Evolutionary conservation across 2,113 vertebrate genomes (phyloP).

Genomic region (Hypocryptadius cinnamomeus): DNA sequence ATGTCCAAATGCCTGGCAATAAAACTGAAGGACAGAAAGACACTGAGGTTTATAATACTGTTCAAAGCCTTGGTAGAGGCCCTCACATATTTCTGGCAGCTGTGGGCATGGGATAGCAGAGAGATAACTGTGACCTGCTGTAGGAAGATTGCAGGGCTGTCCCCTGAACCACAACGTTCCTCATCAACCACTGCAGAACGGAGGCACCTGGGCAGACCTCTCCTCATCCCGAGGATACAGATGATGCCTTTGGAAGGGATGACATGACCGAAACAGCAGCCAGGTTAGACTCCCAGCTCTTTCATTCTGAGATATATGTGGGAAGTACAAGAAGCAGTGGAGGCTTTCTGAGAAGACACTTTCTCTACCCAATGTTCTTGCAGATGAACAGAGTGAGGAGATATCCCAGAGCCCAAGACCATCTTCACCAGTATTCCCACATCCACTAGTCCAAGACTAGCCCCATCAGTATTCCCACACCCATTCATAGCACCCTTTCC

Average conservation of each 20-base stretch:
- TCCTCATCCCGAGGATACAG: background rate
- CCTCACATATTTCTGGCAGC: background rate
- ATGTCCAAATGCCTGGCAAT: background rate
- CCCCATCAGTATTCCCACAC: background rate
- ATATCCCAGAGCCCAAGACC: background rate
- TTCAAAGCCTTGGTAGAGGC: background rate
- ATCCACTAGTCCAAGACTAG: background rate
- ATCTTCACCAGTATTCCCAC: background rate
- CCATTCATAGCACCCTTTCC: background rate
- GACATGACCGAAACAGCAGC: background rate
- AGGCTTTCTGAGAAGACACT: background rate
- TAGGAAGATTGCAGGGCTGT: background rate
- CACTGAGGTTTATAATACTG: background rate
- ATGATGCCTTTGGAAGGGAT: background rate
- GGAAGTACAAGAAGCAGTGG: background rate
- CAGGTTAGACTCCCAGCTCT: background rate
- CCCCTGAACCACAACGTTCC: background rate
- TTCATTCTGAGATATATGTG: background rate
- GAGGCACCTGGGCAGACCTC: background rate
- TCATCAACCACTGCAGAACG: accelerated
- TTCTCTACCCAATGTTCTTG: background rate
- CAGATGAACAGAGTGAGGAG: background rate
- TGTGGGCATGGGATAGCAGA: background rate
- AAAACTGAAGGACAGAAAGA: background rate
- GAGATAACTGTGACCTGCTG: background rate